Evolutionary conservation across 1,140 invertebrate genomes (phyloP), one percentile per base, ranked within the genome.

Genomic region (Neodiprion lecontei): DNA sequence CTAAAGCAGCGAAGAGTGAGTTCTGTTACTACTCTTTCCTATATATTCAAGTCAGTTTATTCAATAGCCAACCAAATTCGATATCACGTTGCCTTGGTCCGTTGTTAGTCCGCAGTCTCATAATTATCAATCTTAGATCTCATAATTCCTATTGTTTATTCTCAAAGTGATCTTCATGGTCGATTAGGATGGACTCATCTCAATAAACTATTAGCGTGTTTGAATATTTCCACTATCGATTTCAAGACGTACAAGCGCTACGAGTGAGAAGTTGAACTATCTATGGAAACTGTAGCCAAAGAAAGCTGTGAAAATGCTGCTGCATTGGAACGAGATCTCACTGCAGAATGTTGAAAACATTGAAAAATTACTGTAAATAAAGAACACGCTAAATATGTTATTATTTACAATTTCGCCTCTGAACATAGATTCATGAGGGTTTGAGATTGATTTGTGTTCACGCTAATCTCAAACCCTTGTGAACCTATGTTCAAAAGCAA

Each of bases 201-300:
- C 23, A 74, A 74, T 49, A 74, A 74, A 74, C 66, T 74, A 17
- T 65, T 69, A n/a, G 68, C 68, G 65, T 74, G 73, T 68, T 61
- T 71, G 17, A 74, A 74, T 74, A 71, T 74, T 69, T 68, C 73
- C 40, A 47, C 68, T 9, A 61, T 70, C n/a, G 47, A 10, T 53
- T 74, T 70, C 53, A 61, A 61, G 28, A 74, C 69, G 50, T 74
- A 70, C 69, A 74, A 70, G 17, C 40, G 69, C 14, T 74, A 70
- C 53, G 73, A 74, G 70, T 21, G 48, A 14, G 73, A 74, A 74
- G 66, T 74, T n/a, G 73, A 68, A 70, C 48, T 21, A 23, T 17
- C 48, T 23, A 23, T 70, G 10, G 73, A 74, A 48, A 23, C 23
- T 14, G 68, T 70, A 66, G 73, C 73, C 50, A 74, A 71, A 67